Base-by-base conservation (phyloP, 1,140 invertebrate genomes). In the Drosophila asahinai region DNA sequence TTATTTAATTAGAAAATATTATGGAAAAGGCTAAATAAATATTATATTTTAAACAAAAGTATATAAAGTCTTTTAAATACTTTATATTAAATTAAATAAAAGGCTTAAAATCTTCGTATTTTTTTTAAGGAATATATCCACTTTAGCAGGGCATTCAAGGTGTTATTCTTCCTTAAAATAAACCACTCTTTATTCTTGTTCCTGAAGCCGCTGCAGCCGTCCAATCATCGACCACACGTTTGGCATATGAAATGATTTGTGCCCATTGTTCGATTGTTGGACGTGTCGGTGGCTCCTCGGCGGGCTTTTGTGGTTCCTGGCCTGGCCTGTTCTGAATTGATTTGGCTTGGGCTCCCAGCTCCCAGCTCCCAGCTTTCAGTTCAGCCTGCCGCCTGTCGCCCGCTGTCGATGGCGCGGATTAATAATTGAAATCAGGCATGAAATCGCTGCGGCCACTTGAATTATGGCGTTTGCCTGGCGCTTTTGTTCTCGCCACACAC, bases 401-500 rank as follows among this genome's bases (percentile, higher is more conserved):
- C 45, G 54, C 65, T 87, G 80, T 86, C 79, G 83, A 86, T 86
- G 80, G 80, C 73, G 81, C 62, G 71, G 90, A 89, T 89, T 89
- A 86, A 89, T 89, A 90, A 89, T 90, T 90, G 82, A 89, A 89
- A 89, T 89, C 84, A 90, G 81, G 84, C 84, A 89, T 90, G 78
- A 89, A 89, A 89, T 89, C 86, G 81, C 75, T 79, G 86, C 75
- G 81, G 84, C 84, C 81, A 89, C 84, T 89, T 87, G 84, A 87
- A 84, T 87, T 87, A 87, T 89, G 84, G 81, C 84, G 84, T 89
- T 89, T 87, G 73, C 84, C 64, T 78, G 84, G 84, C 81, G 84
- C 84, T 84, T 89, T 87, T 87, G 84, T 87, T 87, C 84, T 87
- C 84, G 81, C 84, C 74, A 71, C 45, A 33, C 9, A 17, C n/a